Evolutionary conservation across 2,888 invertebrate species (phyloP), one percentile per base, ranked within the genome.

Genomic region (Seira sanloemensis): DNA sequence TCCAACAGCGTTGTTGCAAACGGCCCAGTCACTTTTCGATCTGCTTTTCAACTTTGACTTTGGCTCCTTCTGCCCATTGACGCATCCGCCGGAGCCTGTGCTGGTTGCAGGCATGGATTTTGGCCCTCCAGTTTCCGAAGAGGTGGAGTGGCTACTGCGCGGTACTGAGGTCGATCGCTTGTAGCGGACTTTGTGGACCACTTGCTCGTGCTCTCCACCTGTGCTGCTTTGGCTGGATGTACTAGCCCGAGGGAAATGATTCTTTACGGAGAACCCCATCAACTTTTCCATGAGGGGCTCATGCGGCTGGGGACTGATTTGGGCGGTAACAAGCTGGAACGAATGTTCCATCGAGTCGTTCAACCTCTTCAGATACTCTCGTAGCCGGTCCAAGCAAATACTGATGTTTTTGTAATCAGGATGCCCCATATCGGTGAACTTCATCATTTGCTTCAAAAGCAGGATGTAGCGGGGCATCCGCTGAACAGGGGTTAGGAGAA

Each of bases 291-390:
- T n/a, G 5, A 73, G 50, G 5, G 78, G 78, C n/a, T 72, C 74
- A 68, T 86, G 82, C 7, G 87, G 84, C 62, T 87, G 88, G 7
- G 88, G 85, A 19, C 84, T 87, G 12, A 90, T 90, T 66, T 90
- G 90, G 46, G 90, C 89, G 62, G 90, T 88, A 21, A 91, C 90
- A 71, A 91, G 89, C 86, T 91, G 91, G 89, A 92, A 91, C 5
- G 91, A 91, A 85, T 91, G 91, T 84, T 91, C 91, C 86, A 92
- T 91, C 54, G 91, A 91, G 85, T 91, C 91, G 87, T 92, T 92
- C 81, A 92, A 90, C 21, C 90, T 90, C 54, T 90, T 90, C 18
- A 92, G 90, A 90, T 92, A 92, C 37, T 90, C 90, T 74, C 90
- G 90, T n/a, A 92, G 90, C 21, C 90, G 87, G 37, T 89, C 88